Percentiles rank a stretch among this genome's conserved stretches.
Conservation (phyloP, 1,140 invertebrate species). For the Batillaria attramentaria region DNA sequence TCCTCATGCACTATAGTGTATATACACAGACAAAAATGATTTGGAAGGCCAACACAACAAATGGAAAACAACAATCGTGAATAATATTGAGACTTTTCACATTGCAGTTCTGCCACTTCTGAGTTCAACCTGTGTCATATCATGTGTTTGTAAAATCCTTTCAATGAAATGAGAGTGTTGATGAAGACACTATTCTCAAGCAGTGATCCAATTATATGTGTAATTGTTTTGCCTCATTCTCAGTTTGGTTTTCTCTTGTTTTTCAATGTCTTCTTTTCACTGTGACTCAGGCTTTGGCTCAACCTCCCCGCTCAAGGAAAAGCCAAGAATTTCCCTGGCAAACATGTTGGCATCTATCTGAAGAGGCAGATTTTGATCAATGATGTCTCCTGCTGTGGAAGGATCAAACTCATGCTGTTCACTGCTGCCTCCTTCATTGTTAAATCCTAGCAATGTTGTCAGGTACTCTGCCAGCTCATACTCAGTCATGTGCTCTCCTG, state of each 20-base stretch:
- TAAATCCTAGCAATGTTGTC: constrained; percentile 68
- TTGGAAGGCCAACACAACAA: too few relatives aligned
- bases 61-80: too few relatives aligned
- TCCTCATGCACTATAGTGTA: too few relatives aligned
- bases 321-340: constrained; percentile 67
- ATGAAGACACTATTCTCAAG: neutral
- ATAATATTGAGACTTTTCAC: too few relatives aligned
- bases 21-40: too few relatives aligned
- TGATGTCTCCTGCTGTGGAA: constrained; percentile 55
- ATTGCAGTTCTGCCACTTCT: too few relatives aligned
- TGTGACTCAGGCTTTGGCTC: neutral
- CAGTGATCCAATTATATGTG: neutral
- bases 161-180: neutral
- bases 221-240: neutral
- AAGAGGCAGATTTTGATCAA: constrained; percentile 66
- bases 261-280: neutral
- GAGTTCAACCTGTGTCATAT: neutral
- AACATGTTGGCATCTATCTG: constrained; percentile 66
- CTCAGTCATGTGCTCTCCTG: constrained; percentile 72
- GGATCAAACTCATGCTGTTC: constrained; percentile 67
- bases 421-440: constrained; percentile 67
- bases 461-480: constrained; percentile 71
- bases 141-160: neutral
- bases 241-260: neutral
- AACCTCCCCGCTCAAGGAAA: constrained; percentile 38